Conservation (phyloP, 2,113 vertebrate species). For the Corythaeola cristata region DNA sequence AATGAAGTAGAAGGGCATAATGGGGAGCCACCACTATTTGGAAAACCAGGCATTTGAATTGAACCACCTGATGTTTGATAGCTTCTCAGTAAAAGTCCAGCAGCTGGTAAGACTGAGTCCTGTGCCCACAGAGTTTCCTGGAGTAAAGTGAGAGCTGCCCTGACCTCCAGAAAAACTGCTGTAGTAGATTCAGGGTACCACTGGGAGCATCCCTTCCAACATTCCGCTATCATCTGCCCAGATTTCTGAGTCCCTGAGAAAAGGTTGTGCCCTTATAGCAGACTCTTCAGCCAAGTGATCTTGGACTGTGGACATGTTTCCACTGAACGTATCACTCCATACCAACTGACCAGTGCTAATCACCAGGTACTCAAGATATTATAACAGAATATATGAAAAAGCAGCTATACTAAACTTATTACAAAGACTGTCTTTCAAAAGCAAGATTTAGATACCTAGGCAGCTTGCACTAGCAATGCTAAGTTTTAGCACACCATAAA, state of each 20-base stretch:
- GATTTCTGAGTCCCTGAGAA: neutral
- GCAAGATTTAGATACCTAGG: neutral
- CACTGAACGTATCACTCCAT: rapidly evolving
- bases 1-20: neutral
- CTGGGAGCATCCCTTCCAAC: neutral
- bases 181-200: neutral
- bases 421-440: neutral
- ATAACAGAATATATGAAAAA: neutral
- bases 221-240: neutral
- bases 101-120: neutral
- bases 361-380: neutral
- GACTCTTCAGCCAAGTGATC: neutral
- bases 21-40: neutral
- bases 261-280: neutral
- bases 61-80: neutral
- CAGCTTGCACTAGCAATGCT: neutral
- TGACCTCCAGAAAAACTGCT: neutral
- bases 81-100: neutral
- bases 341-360: neutral
- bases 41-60: neutral
- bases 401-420: neutral
- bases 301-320: neutral
- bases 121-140: neutral
- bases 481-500: neutral
- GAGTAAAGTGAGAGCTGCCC: neutral